Percentiles rank a stretch among this genome's conserved stretches.
These are phyloP conservation scores for Ommatoiulus sabulosus DNA, from an alignment of 2,888 invertebrate species.

Conservation along the genomic window DNA sequence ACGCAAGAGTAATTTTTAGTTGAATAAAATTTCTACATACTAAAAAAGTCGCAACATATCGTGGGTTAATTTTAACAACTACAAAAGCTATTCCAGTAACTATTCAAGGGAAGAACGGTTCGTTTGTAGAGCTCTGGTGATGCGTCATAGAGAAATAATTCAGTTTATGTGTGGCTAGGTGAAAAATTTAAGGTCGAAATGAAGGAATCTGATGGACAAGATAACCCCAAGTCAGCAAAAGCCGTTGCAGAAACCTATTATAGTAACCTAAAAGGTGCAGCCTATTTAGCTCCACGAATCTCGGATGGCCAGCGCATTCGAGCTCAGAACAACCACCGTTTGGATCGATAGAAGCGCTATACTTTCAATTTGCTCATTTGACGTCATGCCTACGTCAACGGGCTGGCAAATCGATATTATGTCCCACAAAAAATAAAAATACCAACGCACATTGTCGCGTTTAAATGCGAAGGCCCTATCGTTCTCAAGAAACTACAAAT, in stretches of 20 bases:
- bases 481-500: conserved; percentile 21
- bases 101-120: neutral
- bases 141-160: too few species aligned
- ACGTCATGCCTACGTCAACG: conserved; percentile 36
- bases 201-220: neutral
- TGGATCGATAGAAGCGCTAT: conserved; percentile 22
- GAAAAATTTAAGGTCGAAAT: too few species aligned
- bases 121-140: too few species aligned
- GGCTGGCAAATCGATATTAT: conserved; percentile 17
- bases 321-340: neutral
- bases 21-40: too few species aligned
- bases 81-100: neutral
- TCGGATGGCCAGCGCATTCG: neutral
- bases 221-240: neutral
- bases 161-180: too few species aligned
- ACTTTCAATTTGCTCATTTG: conserved; percentile 40
- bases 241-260: neutral
- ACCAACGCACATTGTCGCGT: conserved; percentile 37
- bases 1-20: too few species aligned
- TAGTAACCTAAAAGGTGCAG: neutral
- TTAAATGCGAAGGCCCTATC: conserved; percentile 19
- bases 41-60: neutral
- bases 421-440: conserved; percentile 39
- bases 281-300: neutral
- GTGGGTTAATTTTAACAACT: neutral